A percentile compares a stretch with the other conserved stretches of the same genome.
phyloP scores from a whole-genome alignment of 2,797 vertebrate species.

The Syndactyla subalaris region DNA sequence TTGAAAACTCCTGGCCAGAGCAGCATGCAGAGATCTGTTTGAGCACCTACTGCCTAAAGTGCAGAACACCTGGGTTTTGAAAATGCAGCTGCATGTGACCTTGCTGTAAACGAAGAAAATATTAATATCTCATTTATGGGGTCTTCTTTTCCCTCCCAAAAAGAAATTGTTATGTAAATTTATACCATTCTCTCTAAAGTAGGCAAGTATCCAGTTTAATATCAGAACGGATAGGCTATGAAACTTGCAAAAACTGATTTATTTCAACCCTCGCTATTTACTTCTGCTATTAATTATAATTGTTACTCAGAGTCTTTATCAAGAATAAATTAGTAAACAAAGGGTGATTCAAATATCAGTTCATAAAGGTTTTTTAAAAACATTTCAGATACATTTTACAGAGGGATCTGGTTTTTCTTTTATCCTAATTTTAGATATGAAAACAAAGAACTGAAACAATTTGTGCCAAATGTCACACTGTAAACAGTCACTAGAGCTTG shows the following conservation, averaged over 20 bases:
- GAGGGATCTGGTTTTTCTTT: not conserved
- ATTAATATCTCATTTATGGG: slow-evolving; percentile 12
- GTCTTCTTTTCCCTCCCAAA: not conserved
- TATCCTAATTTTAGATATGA: slow-evolving; percentile 7
- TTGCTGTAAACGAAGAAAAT: slow-evolving; percentile 43
- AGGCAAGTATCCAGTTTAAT: not conserved
- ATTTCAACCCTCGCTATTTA: not conserved
- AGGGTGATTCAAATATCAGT: not conserved
- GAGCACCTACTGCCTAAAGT: slow-evolving; percentile 30
- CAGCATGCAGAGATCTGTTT: slow-evolving; percentile 6
- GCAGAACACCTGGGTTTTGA: slow-evolving; percentile 37
- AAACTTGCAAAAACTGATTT: not conserved
- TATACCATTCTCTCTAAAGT: not conserved
- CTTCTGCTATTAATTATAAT: slow-evolving; percentile 8
- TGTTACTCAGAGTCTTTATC: not conserved
- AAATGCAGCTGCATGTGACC: slow-evolving; percentile 28
- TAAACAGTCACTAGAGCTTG: not conserved
- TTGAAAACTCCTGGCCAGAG: slow-evolving; percentile 29
- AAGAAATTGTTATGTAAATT: not conserved
- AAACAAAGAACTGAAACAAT: slow-evolving; percentile 20
- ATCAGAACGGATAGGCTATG: not conserved
- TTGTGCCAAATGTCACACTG: not conserved
- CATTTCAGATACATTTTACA: not conserved
- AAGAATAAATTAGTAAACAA: slow-evolving; percentile 30
- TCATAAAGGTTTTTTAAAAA: not conserved